Conservation (phyloP, 1,140 invertebrate genomes). For the Diplogasteroides magnus region DNA sequence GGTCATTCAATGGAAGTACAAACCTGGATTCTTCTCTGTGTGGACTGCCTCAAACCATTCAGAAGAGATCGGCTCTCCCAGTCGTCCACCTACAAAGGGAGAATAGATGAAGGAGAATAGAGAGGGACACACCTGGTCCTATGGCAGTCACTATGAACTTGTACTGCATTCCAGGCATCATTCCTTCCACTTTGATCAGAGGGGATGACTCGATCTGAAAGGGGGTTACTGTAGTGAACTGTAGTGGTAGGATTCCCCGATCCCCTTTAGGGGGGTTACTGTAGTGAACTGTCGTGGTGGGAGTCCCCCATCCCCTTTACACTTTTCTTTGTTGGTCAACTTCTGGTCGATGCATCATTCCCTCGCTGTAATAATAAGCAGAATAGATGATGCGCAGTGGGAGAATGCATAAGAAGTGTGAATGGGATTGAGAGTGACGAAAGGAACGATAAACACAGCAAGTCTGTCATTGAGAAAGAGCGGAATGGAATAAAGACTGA, state of each 20-base stretch:
- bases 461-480: no score
- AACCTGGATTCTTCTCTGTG: not conserved
- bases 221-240: not conserved
- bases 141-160: conserved; percentile 27
- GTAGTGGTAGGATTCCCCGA: not conserved
- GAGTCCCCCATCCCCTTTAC: no score
- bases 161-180: conserved; percentile 29
- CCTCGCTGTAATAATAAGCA: no score
- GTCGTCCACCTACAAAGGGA: not conserved
- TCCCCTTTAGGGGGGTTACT: not conserved
- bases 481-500: not conserved
- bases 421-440: no score
- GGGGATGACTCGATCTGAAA: conserved; percentile 18
- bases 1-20: no score
- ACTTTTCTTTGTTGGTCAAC: not conserved
- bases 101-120: no score
- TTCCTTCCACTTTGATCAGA: conserved; percentile 26
- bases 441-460: no score
- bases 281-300: no score
- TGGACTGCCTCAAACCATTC: conserved; percentile 17
- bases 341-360: no score
- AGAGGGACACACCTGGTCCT: conserved; percentile 18
- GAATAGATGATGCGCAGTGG: no score
- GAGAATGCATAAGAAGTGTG: no score
- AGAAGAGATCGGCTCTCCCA: conserved; percentile 17